Percentiles rank a stretch among this genome's conserved stretches.
Conservation (phyloP, 2,797 vertebrate species). For the Cuculus canorus region DNA sequence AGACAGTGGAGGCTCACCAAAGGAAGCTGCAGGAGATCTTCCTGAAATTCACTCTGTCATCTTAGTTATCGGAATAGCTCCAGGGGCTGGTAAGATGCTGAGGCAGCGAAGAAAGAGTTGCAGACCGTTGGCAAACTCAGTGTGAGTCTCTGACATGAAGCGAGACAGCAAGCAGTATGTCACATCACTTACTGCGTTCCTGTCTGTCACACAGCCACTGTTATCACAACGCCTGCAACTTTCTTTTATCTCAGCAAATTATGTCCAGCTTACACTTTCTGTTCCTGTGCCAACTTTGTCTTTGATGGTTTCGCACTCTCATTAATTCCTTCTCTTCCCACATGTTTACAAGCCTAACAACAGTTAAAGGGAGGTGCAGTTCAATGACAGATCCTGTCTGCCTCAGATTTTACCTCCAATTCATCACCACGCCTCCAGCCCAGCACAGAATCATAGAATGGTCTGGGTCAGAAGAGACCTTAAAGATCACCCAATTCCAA, state of each 20-base stretch:
- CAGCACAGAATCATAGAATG: not conserved
- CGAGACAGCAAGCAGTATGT: not conserved
- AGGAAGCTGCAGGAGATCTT: not conserved
- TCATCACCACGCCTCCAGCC: not conserved
- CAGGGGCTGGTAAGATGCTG: not conserved
- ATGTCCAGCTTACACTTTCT: not conserved
- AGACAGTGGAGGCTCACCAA: not conserved
- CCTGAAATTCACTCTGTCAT: not conserved
- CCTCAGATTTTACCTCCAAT: not conserved
- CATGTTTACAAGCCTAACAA: rapidly evolving
- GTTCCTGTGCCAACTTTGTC: not conserved
- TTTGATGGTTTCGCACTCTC: not conserved
- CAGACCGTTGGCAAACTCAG: not conserved
- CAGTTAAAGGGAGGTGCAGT: not conserved
- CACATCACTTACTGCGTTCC: not conserved
- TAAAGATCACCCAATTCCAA: too few relatives aligned
- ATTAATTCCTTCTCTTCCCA: constrained; percentile 16
- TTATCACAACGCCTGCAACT: not conserved
- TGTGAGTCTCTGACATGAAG: not conserved
- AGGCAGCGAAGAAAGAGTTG: not conserved
- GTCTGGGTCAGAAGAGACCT: too few relatives aligned
- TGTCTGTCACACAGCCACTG: not conserved
- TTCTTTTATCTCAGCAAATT: constrained; percentile 25
- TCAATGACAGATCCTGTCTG: not conserved
- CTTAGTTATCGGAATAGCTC: not conserved